Conservation (phyloP, 2,113 vertebrate genomes). For the Pitta sordida region DNA sequence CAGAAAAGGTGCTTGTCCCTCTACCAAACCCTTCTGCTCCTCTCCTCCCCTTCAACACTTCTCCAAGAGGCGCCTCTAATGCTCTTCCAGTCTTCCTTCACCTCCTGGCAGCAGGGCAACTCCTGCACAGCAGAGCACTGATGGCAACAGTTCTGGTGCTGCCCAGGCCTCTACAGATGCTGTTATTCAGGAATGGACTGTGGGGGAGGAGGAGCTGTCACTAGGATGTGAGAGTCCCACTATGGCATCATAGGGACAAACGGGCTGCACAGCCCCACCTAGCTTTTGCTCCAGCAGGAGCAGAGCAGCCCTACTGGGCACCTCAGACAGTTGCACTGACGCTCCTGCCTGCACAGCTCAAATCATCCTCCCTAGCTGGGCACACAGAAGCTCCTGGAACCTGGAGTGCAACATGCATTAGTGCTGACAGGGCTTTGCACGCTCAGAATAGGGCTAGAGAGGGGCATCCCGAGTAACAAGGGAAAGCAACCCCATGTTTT, state of each 20-base stretch:
- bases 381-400: neutral
- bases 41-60: neutral
- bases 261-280: neutral
- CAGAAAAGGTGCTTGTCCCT: neutral
- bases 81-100: neutral
- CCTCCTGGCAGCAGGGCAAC: neutral
- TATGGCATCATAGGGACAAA: neutral
- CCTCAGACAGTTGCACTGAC: neutral
- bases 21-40: neutral
- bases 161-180: neutral
- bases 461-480: too few relatives aligned
- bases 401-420: too few relatives aligned
- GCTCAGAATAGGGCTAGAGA: neutral
- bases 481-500: neutral
- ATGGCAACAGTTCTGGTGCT: neutral
- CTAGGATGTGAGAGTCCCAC: neutral
- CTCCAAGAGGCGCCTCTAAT: rapidly evolving
- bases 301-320: neutral
- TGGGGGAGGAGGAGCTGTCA: neutral
- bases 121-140: neutral
- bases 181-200: rapidly evolving
- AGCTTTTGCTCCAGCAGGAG: neutral
- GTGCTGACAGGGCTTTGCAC: neutral
- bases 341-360: neutral
- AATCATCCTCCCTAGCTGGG: neutral